A percentile compares a stretch with the other conserved stretches of the same genome.
Evolutionary conservation across 2,888 invertebrate species (phyloP).

Genomic region (Plebejus argus): DNA sequence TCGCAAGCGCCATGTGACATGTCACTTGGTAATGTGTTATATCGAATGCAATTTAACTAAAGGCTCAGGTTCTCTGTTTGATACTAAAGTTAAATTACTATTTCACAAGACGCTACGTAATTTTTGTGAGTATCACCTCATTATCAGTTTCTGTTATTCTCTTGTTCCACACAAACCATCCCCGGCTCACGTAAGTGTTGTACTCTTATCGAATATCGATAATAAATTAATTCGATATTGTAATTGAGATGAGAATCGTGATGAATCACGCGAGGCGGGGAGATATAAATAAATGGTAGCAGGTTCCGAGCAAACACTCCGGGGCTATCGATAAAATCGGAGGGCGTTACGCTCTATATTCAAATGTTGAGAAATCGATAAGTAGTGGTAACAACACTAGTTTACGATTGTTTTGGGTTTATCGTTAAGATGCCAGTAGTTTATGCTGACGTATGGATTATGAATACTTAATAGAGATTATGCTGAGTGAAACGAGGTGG

Average conservation of each 20-base stretch:
- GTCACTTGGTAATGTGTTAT: no score
- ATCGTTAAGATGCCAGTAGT: not conserved
- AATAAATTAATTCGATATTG: constrained; percentile 49
- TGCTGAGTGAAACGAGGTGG: not conserved
- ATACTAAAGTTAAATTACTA: no score
- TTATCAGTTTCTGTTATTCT: constrained; percentile 26
- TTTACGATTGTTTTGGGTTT: constrained; percentile 22
- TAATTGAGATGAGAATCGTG: constrained; percentile 47
- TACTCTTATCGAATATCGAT: constrained; percentile 49
- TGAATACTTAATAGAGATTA: constrained; percentile 12
- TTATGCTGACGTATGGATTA: constrained; percentile 15
- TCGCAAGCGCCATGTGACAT: no score
- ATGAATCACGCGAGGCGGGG: constrained; percentile 43
- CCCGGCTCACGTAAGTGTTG: constrained; percentile 41
- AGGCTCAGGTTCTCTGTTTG: no score
- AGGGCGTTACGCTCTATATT: constrained; percentile 15
- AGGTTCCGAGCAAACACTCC: constrained; percentile 12
- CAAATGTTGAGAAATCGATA: constrained; percentile 20
- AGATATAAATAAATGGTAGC: constrained; percentile 33
- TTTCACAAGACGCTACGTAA: no score
- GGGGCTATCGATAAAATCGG: constrained; percentile 17
- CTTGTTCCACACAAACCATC: constrained; percentile 36
- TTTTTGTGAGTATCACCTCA: no score
- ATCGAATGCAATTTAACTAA: no score
- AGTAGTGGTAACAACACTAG: constrained; percentile 28